Evolutionary conservation across 2,113 vertebrate species (phyloP).

Genomic region (western clawed frog (Xenopus tropicalis)): DNA sequence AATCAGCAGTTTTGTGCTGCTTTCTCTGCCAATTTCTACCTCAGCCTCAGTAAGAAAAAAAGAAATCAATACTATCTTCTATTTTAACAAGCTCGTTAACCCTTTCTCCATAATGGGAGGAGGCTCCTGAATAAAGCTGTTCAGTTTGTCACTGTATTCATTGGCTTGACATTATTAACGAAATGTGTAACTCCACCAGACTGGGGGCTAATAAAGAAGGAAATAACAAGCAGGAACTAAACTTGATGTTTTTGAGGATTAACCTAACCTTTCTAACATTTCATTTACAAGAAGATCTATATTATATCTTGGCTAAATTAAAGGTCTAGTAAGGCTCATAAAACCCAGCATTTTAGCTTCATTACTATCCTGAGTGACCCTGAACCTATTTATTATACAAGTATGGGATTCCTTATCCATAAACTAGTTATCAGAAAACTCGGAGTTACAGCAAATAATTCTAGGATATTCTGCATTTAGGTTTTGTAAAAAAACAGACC

Average conservation of each 20-base stretch:
- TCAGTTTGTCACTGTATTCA: background rate
- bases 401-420: too few species aligned
- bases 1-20: constrained; percentile 12
- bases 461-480: too few species aligned
- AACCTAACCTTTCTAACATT: background rate
- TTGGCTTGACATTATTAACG: background rate
- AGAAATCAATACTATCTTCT: constrained; percentile 30
- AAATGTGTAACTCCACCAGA: background rate
- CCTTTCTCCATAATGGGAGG: background rate
- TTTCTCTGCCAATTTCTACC: constrained; percentile 11
- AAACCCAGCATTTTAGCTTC: background rate
- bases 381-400: too few species aligned
- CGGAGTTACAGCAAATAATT: too few species aligned
- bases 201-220: background rate
- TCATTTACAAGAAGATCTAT: constrained; percentile 16
- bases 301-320: constrained; percentile 24
- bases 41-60: constrained; percentile 6
- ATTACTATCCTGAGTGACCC: background rate
- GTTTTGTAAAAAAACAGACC: too few species aligned
- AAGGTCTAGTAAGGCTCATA: background rate
- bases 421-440: too few species aligned
- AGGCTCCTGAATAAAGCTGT: background rate
- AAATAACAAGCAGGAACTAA: background rate
- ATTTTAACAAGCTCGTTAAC: constrained; percentile 16
- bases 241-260: background rate